Percentiles rank a stretch among this genome's conserved stretches.
Conservation (phyloP, 2,888 invertebrate genomes). For the Lypha dubia region DNA sequence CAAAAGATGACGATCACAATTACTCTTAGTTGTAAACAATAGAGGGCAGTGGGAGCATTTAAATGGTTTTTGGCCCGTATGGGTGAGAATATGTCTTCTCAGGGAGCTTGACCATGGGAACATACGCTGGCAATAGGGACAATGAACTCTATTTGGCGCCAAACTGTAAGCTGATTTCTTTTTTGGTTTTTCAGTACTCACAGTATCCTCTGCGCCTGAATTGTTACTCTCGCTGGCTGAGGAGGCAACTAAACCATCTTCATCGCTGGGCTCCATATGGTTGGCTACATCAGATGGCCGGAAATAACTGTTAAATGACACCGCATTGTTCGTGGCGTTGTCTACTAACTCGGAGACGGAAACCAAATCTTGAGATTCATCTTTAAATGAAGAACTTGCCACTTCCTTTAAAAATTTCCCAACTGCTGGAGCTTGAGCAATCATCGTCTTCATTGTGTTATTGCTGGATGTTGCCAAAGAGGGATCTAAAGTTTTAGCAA, state of each 20-base stretch:
- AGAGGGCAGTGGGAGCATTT: slow-evolving; percentile 96
- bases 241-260: slow-evolving; percentile 91
- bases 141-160: slow-evolving; percentile 96
- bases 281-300: slow-evolving; percentile 83
- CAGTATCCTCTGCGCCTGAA: slow-evolving; percentile 90
- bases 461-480: slow-evolving; percentile 41
- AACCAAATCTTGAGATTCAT: slow-evolving; percentile 88
- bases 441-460: slow-evolving; percentile 84
- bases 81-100: slow-evolving; percentile 95
- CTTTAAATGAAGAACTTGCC: slow-evolving; percentile 83
- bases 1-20: slow-evolving; percentile 96
- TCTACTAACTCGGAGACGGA: slow-evolving; percentile 90
- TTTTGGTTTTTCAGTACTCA: slow-evolving; percentile 84
- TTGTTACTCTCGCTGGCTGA: slow-evolving; percentile 92
- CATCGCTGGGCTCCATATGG: slow-evolving; percentile 85
- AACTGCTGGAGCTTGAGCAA: slow-evolving; percentile 84
- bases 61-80: slow-evolving; percentile 98
- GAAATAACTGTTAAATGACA: slow-evolving; percentile 87
- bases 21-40: slow-evolving; percentile 97
- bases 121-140: slow-evolving; percentile 96
- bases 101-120: slow-evolving; percentile 99
- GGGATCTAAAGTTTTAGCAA: slow-evolving; percentile 41
- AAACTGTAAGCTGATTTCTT: slow-evolving; percentile 97
- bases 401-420: slow-evolving; percentile 82
- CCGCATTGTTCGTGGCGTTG: slow-evolving; percentile 87